Base-by-base conservation (phyloP, 2,888 invertebrate species). In the Leucophenga maculata region DNA sequence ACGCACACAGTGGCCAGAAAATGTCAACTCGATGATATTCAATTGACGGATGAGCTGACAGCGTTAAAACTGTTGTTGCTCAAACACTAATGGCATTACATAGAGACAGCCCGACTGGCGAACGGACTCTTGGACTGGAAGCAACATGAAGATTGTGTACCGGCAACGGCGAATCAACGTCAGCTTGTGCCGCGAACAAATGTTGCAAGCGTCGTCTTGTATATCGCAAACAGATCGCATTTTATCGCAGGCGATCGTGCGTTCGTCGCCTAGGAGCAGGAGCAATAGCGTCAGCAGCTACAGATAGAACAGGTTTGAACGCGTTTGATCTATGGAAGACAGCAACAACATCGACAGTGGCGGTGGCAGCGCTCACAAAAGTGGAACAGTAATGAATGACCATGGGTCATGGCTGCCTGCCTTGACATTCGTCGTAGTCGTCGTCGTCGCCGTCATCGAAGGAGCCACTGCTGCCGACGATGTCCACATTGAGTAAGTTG, bases 11-110 rank as follows among this genome's bases (percentile, higher is more conserved):
- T 78, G 79, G 84, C 83, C 80, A 77, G 78, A 74, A 79, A 85
- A 86, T 86, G 86, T 86, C 86, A 86, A 82, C 79, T 81, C 77
- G 77, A 77, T 86, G 87, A 87, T 87, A 86, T 85, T 81, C 83
- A 82, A 86, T 86, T 86, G 86, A 86, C 86, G 86, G 86, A 86
- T 87, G 86, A 86, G 85, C 83, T 86, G 86, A 86, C 86, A 86
- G 86, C 82, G 86, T 86, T 86, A 85, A 86, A 86, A 86, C 83
- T 86, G 86, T 84, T 86, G 87, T 84, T 86, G 85, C 77, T 76
- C 78, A 77, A 82, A 80, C 78, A 85, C 80, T 84, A 84, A 82
- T 84, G 77, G 81, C 79, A 84, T 82, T 78, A 76, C 69, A 62
- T 52, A 68, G 48, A 52, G n/a, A 50, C 66, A 16, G 60, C 50